These are phyloP conservation scores for Lypha dubia DNA, from an alignment of 2,888 invertebrate genomes.

Conservation along the genomic window DNA sequence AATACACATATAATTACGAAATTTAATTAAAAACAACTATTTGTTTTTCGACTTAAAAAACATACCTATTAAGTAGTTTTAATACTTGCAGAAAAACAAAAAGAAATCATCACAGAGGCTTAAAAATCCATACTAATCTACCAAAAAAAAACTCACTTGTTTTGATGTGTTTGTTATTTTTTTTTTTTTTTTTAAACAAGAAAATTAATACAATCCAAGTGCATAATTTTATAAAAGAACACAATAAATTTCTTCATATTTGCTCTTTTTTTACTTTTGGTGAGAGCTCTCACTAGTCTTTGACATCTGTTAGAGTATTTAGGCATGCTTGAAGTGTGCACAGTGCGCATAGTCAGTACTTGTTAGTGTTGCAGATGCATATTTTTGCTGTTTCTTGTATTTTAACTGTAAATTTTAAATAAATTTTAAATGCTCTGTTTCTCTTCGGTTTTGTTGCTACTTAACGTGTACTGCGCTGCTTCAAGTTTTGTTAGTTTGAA, in stretches of 20 bases:
- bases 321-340: slow-evolving; percentile 40
- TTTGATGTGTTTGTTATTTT: not conserved
- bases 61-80: too few species aligned
- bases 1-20: too few species aligned
- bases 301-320: slow-evolving; percentile 14
- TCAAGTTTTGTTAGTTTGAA: not conserved
- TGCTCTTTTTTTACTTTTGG: not conserved
- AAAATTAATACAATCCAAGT: too few species aligned
- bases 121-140: too few species aligned
- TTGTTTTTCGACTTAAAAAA: too few species aligned
- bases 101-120: too few species aligned
- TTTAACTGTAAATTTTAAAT: slow-evolving; percentile 67
- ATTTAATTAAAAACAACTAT: too few species aligned
- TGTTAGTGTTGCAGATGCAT: slow-evolving; percentile 23
- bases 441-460: not conserved
- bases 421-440: slow-evolving; percentile 16
- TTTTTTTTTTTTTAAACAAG: too few species aligned
- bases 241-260: slow-evolving; percentile 21
- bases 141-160: not conserved
- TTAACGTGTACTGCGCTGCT: not conserved
- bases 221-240: not conserved
- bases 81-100: too few species aligned
- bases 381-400: slow-evolving; percentile 32
- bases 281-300: slow-evolving; percentile 10
- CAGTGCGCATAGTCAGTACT: slow-evolving; percentile 12